Evolutionary conservation across 37 sponge, comb jelly and placozoan genomes (phyloP), one percentile per base, ranked within the genome.

Genomic region (Theonella swinhoei): DNA sequence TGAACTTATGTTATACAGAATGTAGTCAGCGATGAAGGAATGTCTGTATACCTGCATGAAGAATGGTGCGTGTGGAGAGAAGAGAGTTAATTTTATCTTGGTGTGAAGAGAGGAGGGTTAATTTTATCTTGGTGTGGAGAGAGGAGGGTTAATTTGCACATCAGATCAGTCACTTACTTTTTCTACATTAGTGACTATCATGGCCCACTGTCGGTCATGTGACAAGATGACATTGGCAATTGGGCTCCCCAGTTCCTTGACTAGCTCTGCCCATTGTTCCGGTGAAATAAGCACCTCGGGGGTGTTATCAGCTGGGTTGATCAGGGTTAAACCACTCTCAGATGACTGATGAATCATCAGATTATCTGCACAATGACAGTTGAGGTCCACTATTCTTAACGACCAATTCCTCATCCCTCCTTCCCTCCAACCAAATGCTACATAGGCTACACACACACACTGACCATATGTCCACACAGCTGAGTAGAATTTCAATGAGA

Each of bases 11-110:
- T n/a, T n/a, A 38, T 83, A 86, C 36, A 91, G 66, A 37, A 70
- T 80, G 63, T 91, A 91, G 58, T 87, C 69, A 0, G 84, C 84
- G 0, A 91, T 68, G 14, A 22, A 72, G 32, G 92, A 91, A 76
- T 91, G 88, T 43, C 92, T 67, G 79, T 91, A 91, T 2, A 87
- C 88, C 87, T 87, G 86, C 0, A 9, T 58, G n/a, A n/a, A n/a
- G n/a, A n/a, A n/a, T n/a, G n/a, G n/a, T n/a, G n/a, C n/a, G n/a
- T n/a, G n/a, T n/a, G n/a, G n/a, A n/a, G n/a, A n/a, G n/a, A n/a
- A n/a, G n/a, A n/a, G n/a, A n/a, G n/a, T n/a, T n/a, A n/a, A n/a
- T 9, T 68, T 26, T 29, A 11, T 68, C 11, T 31, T 9, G 11
- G n/a, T n/a, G n/a, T n/a, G n/a, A n/a, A n/a, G n/a, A n/a, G n/a